Conservation (phyloP, 2,113 vertebrate genomes). For the Phylloscopus trochiloides region DNA sequence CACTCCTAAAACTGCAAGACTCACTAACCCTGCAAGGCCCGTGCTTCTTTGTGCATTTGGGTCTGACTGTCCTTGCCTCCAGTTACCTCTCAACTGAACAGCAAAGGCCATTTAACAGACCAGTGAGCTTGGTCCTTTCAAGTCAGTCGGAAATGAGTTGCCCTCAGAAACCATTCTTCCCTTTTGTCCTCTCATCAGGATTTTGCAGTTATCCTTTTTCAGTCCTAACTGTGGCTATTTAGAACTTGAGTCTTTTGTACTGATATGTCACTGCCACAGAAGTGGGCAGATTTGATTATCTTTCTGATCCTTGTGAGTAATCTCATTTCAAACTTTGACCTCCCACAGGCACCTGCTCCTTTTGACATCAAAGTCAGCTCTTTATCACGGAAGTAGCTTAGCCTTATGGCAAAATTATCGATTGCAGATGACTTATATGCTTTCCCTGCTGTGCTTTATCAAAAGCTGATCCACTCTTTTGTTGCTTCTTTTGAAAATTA, state of each 20-base stretch:
- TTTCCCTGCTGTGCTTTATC: conserved; percentile 43
- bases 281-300: conserved; percentile 63
- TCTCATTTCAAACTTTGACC: conserved; percentile 65
- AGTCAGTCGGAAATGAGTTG: conserved; percentile 50
- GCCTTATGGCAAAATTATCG: conserved; percentile 63
- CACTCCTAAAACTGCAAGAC: background rate
- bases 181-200: conserved; percentile 61
- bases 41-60: background rate
- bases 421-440: conserved; percentile 41
- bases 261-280: conserved; percentile 53
- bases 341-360: conserved; percentile 57
- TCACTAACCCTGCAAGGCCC: background rate
- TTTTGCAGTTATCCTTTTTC: conserved; percentile 58
- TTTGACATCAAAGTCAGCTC: conserved; percentile 58
- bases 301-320: conserved; percentile 64
- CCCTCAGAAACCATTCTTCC: conserved; percentile 41
- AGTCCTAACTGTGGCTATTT: conserved; percentile 56
- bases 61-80: conserved; percentile 14
- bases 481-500: conserved; percentile 52
- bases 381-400: conserved; percentile 62
- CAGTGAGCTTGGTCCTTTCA: conserved; percentile 47
- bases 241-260: conserved; percentile 55
- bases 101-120: conserved; percentile 51
- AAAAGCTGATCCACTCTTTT: conserved; percentile 36
- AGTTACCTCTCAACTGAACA: conserved; percentile 1